Evolutionary conservation across 2,888 invertebrate species (phyloP).

Genomic region (Sarcophaga rosellei): DNA sequence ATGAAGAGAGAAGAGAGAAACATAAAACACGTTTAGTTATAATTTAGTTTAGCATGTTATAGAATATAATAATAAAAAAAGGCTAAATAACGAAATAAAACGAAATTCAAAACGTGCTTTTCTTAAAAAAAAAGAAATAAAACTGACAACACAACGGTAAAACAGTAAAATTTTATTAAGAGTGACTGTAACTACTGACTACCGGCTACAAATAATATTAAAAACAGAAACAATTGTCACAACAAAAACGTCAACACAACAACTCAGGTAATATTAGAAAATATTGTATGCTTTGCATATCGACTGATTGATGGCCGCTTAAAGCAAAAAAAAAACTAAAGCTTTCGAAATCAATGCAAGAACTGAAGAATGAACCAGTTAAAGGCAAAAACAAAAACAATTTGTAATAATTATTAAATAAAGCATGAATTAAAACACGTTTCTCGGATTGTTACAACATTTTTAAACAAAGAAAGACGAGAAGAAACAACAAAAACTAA

Average conservation of each 20-base stretch:
- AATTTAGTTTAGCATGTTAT: not conserved
- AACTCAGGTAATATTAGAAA: no score
- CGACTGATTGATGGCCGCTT: not conserved
- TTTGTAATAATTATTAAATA: constrained; percentile 10
- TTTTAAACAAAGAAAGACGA: not conserved
- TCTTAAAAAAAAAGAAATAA: not conserved
- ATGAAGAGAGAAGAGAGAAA: not conserved
- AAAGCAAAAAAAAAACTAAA: not conserved
- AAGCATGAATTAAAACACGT: constrained; percentile 61
- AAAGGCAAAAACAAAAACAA: constrained; percentile 3
- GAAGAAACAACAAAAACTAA: no score
- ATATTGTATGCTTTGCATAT: no score
- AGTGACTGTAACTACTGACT: no score
- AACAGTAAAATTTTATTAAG: no score
- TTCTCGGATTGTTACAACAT: not conserved
- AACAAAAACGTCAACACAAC: no score
- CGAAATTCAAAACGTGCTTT: not conserved
- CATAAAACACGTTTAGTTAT: not conserved
- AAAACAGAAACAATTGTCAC: no score
- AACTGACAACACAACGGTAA: not conserved
- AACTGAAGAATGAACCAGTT: constrained; percentile 3
- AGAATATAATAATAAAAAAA: not conserved
- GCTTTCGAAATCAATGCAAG: constrained; percentile 48
- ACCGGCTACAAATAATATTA: no score
- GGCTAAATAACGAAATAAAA: not conserved